Base-by-base conservation (phyloP, 1,140 invertebrate genomes). In the Drosophila ironensis region DNA sequence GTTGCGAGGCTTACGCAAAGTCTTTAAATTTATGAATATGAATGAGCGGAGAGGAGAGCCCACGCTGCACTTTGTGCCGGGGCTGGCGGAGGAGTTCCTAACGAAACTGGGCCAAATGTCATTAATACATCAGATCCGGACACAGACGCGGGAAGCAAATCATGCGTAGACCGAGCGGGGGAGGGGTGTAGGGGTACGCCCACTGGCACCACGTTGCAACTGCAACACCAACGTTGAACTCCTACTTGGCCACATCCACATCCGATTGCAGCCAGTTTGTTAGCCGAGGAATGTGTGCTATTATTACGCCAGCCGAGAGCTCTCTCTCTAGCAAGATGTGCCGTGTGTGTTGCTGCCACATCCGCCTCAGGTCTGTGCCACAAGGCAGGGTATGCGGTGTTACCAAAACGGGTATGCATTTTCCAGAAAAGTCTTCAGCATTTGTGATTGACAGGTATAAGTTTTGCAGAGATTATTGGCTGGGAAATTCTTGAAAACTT, bases 1-100 rank as follows among this genome's bases (percentile, higher is more conserved):
- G 75, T 33, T 69, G 69, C 61, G 61, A 51, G 67, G 51, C 59
- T 66, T 74, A 80, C 66, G 71, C 70, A 77, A 81, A 67, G 42
- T 72, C 67, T 48, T 82, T 69, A 78, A 72, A 86, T 86, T 86
- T 86, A 86, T 86, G 80, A 86, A 86, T 86, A 80, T 86, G 81
- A 86, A 87, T 86, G 81, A 86, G 75, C 30, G 25, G n/a, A n/a
- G n/a, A n/a, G n/a, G n/a, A n/a, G n/a, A 38, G 44, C 25, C 53
- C 73, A 78, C 54, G 24, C 28, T 53, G 48, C 60, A 52, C 37
- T 51, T 45, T 24, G 11, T 28, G 25, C 33, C 19, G 37, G 28
- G 22, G 20, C 44, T n/a, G 8, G 37, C 8, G 33, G 33, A 17
- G 33, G 16, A 37, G 33, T 37, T 54, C 66, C 50, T 48, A 51